phyloP scores from a whole-genome alignment of 2,113 vertebrate species.

The Nothoprocta perdicaria region DNA sequence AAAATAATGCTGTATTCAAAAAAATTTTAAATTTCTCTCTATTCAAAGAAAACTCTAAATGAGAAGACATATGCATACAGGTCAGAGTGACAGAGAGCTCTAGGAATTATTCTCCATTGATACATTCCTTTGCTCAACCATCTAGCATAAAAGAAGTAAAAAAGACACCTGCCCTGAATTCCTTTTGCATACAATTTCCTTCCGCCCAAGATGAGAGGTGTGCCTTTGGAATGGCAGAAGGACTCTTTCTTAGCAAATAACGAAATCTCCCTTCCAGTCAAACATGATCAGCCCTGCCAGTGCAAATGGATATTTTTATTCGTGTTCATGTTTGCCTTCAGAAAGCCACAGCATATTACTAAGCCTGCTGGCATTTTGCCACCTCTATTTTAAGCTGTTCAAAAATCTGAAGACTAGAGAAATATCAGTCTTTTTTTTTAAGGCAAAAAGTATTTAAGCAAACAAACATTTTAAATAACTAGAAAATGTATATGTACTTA shows the following conservation, averaged over 20 bases:
- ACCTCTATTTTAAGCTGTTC: slow-evolving; percentile 55
- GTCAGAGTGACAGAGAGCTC: neutral
- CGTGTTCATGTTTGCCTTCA: neutral
- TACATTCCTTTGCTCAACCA: neutral
- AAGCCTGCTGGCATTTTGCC: neutral
- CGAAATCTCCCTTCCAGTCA: slow-evolving; percentile 40
- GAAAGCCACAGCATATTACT: neutral
- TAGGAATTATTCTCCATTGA: neutral
- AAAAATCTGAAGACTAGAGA: slow-evolving; percentile 39
- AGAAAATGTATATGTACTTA: slow-evolving; percentile 35
- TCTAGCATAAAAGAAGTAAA: neutral
- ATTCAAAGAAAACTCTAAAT: neutral
- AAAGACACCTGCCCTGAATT: slow-evolving; percentile 24
- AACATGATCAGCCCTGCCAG: neutral
- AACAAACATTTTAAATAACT: slow-evolving; percentile 24
- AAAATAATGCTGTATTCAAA: neutral
- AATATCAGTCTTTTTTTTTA: slow-evolving; percentile 61
- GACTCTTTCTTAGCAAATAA: slow-evolving; percentile 9
- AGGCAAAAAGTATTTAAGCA: slow-evolving; percentile 25
- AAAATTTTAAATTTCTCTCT: neutral
- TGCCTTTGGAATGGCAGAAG: slow-evolving; percentile 5
- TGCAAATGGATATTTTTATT: slow-evolving; percentile 39
- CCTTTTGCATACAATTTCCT: slow-evolving; percentile 5
- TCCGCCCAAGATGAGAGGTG: neutral
- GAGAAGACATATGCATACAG: neutral